Conservation (phyloP, 2,113 vertebrate species). For the Kryptolebias marmoratus region DNA sequence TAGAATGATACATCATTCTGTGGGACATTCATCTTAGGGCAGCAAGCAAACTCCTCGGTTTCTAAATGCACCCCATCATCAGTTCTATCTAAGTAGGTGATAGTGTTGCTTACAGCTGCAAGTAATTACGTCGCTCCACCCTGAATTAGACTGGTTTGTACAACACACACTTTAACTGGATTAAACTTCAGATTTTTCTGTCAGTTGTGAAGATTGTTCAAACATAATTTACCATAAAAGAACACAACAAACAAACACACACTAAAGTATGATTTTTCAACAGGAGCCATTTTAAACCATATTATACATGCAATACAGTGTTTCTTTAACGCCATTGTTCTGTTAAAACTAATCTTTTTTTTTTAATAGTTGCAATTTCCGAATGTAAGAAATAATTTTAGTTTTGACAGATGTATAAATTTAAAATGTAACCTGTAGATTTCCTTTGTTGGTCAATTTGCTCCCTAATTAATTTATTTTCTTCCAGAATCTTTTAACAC, state of each 20-base stretch:
- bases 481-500: not conserved
- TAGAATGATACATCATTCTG: constrained; percentile 37
- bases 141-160: not conserved
- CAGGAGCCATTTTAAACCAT: too few relatives aligned
- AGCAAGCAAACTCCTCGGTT: constrained; percentile 8
- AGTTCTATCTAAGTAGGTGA: constrained; percentile 13
- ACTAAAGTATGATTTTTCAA: not conserved
- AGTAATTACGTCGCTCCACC: not conserved
- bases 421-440: too few relatives aligned
- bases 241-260: not conserved
- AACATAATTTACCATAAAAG: not conserved
- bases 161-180: not conserved
- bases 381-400: too few relatives aligned
- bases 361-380: too few relatives aligned
- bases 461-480: too few relatives aligned
- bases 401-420: too few relatives aligned
- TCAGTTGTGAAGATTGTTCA: not conserved
- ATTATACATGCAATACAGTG: not conserved
- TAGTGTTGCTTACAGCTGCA: constrained; percentile 1
- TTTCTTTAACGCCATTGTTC: not conserved
- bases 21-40: constrained; percentile 18
- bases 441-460: too few relatives aligned
- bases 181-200: not conserved
- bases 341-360: too few relatives aligned
- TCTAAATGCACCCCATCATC: constrained; percentile 39